These are phyloP conservation scores for Augochlorella aurata DNA, from an alignment of 2,888 invertebrate genomes.

Conservation along the genomic window DNA sequence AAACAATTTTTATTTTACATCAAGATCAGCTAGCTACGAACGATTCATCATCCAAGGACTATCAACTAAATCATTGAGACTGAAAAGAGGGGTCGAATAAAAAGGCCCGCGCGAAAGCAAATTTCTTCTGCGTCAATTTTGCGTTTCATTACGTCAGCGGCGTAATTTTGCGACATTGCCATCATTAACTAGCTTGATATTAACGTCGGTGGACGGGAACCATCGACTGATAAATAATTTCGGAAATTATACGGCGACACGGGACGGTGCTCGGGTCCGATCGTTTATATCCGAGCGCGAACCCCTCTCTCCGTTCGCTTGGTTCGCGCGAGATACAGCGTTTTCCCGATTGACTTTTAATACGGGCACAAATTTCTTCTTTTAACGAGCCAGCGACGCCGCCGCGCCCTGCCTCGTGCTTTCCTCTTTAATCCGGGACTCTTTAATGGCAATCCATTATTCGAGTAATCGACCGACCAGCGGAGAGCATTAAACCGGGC, in stretches of 20 bases:
- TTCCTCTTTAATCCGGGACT: slow-evolving; percentile 62
- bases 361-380: slow-evolving; percentile 37
- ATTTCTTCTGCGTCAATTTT: not conserved
- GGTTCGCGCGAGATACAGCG: not conserved
- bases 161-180: not conserved
- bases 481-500: slow-evolving; percentile 39
- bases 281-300: slow-evolving; percentile 23
- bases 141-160: not conserved
- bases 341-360: slow-evolving; percentile 41
- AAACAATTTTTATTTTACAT: too few relatives aligned
- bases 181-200: not conserved
- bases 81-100: too few relatives aligned
- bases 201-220: not conserved
- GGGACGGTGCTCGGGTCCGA: not conserved
- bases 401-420: slow-evolving; percentile 24
- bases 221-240: slow-evolving; percentile 27
- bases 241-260: slow-evolving; percentile 2
- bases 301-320: not conserved
- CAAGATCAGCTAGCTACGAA: too few relatives aligned
- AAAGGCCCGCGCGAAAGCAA: too few relatives aligned
- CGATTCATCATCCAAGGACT: too few relatives aligned
- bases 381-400: slow-evolving; percentile 27
- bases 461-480: slow-evolving; percentile 47
- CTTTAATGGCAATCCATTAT: slow-evolving; percentile 65
- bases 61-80: too few relatives aligned